Conservation (phyloP, 2,888 invertebrate species). For the Phaonia tiefii region DNA sequence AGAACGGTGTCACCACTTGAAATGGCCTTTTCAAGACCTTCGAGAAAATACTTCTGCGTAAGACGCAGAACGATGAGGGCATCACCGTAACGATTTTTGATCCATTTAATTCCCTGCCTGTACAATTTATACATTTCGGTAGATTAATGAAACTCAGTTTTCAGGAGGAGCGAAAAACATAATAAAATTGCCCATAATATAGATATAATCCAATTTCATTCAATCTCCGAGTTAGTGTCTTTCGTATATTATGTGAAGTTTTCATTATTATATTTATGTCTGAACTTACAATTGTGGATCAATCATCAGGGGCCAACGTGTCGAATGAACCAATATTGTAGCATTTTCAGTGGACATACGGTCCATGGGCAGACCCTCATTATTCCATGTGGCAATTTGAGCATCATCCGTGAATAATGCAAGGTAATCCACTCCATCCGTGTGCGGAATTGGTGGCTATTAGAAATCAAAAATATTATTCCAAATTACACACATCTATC, state of each 20-base stretch:
- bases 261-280: too few relatives aligned
- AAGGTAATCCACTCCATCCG: conserved; percentile 90
- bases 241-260: too few relatives aligned
- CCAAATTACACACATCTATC: neutral
- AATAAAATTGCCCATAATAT: too few relatives aligned
- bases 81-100: conserved; percentile 91
- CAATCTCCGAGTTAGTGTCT: too few relatives aligned
- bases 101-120: conserved; percentile 96
- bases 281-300: conserved; percentile 90
- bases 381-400: conserved; percentile 95
- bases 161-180: too few relatives aligned
- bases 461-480: too few relatives aligned
- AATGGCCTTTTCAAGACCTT: conserved; percentile 89
- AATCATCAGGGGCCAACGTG: conserved; percentile 97
- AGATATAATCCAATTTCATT: too few relatives aligned
- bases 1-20: conserved; percentile 88
- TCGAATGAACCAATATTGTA: conserved; percentile 93
- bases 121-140: too few relatives aligned
- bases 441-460: conserved; percentile 89
- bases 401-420: conserved; percentile 94
- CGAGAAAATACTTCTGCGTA: conserved; percentile 91
- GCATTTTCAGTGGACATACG: conserved; percentile 98
- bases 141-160: too few relatives aligned
- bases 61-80: conserved; percentile 88
- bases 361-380: conserved; percentile 95